Percentiles rank a stretch among this genome's conserved stretches.
phyloP scores from a whole-genome alignment of 2,797 vertebrate species.

The Pagetopsis macropterus region DNA sequence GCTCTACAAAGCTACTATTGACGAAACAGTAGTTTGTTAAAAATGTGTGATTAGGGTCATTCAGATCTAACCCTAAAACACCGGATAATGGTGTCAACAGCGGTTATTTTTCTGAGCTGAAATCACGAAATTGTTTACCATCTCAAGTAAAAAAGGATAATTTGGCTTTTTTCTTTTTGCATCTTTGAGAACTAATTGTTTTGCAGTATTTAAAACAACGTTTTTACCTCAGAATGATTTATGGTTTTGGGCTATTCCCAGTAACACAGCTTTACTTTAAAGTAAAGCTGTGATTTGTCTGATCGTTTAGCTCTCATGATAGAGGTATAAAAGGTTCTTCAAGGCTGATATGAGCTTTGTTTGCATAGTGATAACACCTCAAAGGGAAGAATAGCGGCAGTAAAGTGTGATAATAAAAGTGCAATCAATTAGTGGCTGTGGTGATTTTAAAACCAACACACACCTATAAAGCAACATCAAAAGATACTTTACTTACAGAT shows the following conservation, averaged over 20 bases:
- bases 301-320: neutral
- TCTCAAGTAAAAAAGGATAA: too few relatives aligned
- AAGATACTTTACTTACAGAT: neutral
- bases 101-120: too few relatives aligned
- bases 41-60: too few relatives aligned
- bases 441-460: constrained; percentile 1
- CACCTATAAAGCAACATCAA: constrained; percentile 8
- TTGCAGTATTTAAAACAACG: too few relatives aligned
- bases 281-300: neutral
- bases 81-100: too few relatives aligned
- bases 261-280: neutral
- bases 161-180: too few relatives aligned
- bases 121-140: too few relatives aligned
- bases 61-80: too few relatives aligned
- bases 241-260: constrained; percentile 3
- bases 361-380: constrained; percentile 24
- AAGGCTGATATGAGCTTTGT: constrained; percentile 7
- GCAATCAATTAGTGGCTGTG: constrained; percentile 2
- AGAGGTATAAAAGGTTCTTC: constrained; percentile 4
- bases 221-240: too few relatives aligned
- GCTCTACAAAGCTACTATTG: too few relatives aligned
- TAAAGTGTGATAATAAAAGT: constrained; percentile 20
- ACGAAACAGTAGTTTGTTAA: too few relatives aligned
- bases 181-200: too few relatives aligned
- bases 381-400: neutral